Evolutionary conservation across 2,113 vertebrate genomes (phyloP).

Genomic region (Anhinga anhinga): DNA sequence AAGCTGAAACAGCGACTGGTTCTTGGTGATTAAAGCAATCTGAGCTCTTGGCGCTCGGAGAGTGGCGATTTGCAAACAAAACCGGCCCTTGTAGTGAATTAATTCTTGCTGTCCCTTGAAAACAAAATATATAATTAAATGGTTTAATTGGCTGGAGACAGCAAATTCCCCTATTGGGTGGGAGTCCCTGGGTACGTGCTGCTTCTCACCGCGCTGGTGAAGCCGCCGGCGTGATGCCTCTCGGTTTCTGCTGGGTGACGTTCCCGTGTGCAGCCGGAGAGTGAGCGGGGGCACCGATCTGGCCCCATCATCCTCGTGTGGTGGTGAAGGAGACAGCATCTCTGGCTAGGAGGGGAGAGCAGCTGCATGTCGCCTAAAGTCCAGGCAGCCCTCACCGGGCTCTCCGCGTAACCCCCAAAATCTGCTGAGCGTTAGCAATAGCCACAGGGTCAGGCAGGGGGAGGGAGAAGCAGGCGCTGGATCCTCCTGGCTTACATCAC

Average conservation of each 20-base stretch:
- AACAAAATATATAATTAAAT: neutral
- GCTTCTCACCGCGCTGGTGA: neutral
- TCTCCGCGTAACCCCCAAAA: accelerated
- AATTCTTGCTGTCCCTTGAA: neutral
- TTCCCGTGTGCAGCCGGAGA: accelerated
- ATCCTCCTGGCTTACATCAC: accelerated
- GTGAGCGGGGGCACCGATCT: accelerated
- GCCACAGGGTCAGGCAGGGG: neutral
- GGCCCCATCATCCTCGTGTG: accelerated
- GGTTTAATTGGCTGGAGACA: neutral
- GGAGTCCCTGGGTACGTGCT: neutral
- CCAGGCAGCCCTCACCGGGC: accelerated
- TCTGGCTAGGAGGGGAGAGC: neutral
- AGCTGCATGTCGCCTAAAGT: neutral
- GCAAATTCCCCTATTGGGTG: neutral
- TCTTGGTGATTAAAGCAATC: slow-evolving; percentile 27
- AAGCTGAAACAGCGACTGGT: neutral
- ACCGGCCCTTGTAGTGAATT: slow-evolving; percentile 17
- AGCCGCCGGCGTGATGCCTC: accelerated
- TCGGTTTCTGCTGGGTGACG: accelerated
- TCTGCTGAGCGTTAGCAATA: neutral
- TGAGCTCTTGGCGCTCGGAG: neutral
- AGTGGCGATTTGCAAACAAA: neutral
- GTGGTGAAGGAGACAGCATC: neutral
- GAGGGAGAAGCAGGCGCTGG: neutral